Evolutionary conservation across 2,113 vertebrate species (phyloP), one percentile per base, ranked within the genome.

Genomic region (Eptesicus fuscus): DNA sequence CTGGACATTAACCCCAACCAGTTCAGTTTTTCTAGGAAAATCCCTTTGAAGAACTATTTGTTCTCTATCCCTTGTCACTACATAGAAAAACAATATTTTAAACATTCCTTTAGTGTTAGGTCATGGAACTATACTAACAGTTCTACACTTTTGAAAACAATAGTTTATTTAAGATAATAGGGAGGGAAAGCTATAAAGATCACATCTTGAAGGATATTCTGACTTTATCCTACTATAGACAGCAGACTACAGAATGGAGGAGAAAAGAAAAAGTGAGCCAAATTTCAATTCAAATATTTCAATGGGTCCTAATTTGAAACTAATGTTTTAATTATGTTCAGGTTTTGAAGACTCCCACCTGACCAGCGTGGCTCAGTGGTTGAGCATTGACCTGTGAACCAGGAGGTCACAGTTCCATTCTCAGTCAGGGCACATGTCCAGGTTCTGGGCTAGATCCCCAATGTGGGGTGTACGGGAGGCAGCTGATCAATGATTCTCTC

Each of bases 21-120:
- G 80, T 89, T 91, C 76, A 93, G 80, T 74, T 95, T 93, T 88
- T 95, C 92, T 79, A 91, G 70, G 88, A 97, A 96, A 96, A 82
- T 47, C 51, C 16, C 74, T 93, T 69, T 77, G 85, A 92, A 97
- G 83, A 95, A 95, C 28, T 73, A 59, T 83, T 86, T 87, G 70
- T 92, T 96, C 86, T 95, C 44, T 18, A 59, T 65, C 23, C 40
- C 47, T 59, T 71, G 70, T 78, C 83, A 94, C 37, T 42, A 59
- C 74, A 83, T 82, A 93, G 91, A 23, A 94, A 95, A 95, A 84
- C 32, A 92, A 51, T 63, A 61, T 77, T 93, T 87, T 74, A 95
- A 93, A 88, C 82, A 93, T 83, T 83, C 30, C 32, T 80, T 70
- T 86, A 74, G 49, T 84, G 18, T 35, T 67, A 90, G 44, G 47